phyloP scores from a whole-genome alignment of 2,113 vertebrate species.

The cattle (Bos taurus) region DNA sequence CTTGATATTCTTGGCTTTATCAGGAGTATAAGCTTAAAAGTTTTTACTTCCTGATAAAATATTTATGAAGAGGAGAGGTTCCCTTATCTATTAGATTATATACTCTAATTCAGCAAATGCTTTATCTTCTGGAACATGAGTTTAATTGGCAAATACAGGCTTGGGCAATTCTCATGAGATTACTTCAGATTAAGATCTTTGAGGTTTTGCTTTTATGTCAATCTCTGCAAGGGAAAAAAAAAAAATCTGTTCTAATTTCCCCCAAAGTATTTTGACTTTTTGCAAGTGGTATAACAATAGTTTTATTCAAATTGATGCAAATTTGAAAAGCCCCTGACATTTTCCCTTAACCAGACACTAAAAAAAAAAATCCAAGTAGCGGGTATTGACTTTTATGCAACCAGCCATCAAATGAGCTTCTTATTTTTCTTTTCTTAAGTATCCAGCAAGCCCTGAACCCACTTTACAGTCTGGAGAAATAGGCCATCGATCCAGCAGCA shows the following conservation, averaged over 20 bases:
- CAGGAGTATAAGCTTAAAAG: constrained; percentile 42
- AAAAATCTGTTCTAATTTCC: constrained; percentile 45
- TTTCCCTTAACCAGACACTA: constrained; percentile 49
- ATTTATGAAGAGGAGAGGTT: constrained; percentile 75
- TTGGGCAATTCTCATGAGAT: constrained; percentile 66
- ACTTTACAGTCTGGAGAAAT: constrained; percentile 39
- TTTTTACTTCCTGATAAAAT: constrained; percentile 77
- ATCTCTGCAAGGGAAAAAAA: constrained; percentile 48
- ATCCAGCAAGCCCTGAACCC: constrained; percentile 31
- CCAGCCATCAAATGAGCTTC: constrained; percentile 15
- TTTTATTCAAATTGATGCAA: constrained; percentile 66
- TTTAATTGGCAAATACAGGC: constrained; percentile 74
- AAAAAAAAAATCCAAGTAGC: constrained; percentile 39
- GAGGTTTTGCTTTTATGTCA: constrained; percentile 57
- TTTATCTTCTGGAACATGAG: constrained; percentile 66
- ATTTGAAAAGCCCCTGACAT: constrained; percentile 62
- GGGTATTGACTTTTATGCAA: constrained; percentile 47
- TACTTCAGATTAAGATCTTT: constrained; percentile 68
- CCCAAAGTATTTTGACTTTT: constrained; percentile 56
- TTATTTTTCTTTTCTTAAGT: constrained; percentile 37
- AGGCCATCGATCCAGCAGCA: constrained; percentile 45
- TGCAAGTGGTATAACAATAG: constrained; percentile 39
- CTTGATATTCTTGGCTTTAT: constrained; percentile 56
- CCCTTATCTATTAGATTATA: constrained; percentile 74
- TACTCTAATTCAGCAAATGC: constrained; percentile 67